Evolutionary conservation across 2,888 invertebrate genomes (phyloP).

Genomic region (Glaucopsyche alexis): DNA sequence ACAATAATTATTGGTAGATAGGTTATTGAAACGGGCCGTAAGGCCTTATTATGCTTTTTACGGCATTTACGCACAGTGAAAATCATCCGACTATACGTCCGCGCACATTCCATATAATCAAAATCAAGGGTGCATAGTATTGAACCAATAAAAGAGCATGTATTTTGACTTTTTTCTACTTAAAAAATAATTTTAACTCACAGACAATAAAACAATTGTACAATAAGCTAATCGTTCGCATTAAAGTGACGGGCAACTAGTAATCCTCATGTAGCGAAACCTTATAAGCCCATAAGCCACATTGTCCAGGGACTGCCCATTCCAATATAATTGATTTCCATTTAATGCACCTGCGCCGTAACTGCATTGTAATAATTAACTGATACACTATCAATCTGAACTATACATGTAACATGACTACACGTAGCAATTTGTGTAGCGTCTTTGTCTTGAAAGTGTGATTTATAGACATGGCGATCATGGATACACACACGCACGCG

Average conservation of each 20-base stretch:
- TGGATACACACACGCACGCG: no score
- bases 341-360: constrained; percentile 60
- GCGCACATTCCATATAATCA: no score
- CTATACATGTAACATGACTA: neutral
- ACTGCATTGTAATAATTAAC: constrained; percentile 39
- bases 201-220: neutral
- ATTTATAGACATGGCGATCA: no score
- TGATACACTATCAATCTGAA: constrained; percentile 27
- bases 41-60: no score
- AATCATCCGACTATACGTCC: no score
- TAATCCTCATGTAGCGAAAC: constrained; percentile 37
- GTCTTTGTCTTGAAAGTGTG: neutral
- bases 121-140: no score
- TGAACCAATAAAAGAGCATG: no score
- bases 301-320: constrained; percentile 41
- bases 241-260: constrained; percentile 16
- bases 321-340: constrained; percentile 69
- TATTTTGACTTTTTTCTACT: no score
- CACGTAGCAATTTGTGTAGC: neutral
- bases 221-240: neutral
- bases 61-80: no score
- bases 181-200: no score
- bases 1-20: no score
- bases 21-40: no score
- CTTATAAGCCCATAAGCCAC: constrained; percentile 42